phyloP scores from a whole-genome alignment of 1,140 invertebrate genomes.

The Drosophila takahashii region DNA sequence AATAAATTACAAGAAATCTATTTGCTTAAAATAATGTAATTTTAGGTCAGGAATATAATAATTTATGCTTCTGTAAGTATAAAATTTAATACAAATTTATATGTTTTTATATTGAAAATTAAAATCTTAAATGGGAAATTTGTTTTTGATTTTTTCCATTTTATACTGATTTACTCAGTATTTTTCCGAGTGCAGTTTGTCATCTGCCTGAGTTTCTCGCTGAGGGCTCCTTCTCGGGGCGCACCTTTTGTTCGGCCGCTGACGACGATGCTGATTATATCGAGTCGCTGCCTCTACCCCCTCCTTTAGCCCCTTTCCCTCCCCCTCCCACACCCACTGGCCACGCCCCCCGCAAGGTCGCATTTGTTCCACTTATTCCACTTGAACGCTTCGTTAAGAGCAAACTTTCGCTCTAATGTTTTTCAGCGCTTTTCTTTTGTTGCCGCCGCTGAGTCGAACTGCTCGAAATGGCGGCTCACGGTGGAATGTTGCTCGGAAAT shows the following conservation, averaged over 20 bases:
- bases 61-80: too few species aligned
- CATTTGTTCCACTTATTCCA: conserved; percentile 75
- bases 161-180: too few species aligned
- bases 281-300: conserved; percentile 7
- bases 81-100: too few species aligned
- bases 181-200: conserved; percentile 1
- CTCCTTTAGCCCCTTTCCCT: too few species aligned
- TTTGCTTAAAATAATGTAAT: too few species aligned
- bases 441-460: conserved; percentile 22
- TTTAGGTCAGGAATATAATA: too few species aligned
- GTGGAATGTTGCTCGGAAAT: neutral
- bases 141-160: too few species aligned
- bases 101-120: too few species aligned
- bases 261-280: conserved; percentile 52
- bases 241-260: conserved; percentile 42
- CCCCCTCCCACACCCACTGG: too few species aligned
- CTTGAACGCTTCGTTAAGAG: conserved; percentile 75
- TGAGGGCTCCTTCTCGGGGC: neutral
- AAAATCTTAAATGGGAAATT: too few species aligned
- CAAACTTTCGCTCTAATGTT: conserved; percentile 68
- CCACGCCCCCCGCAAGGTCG: conserved; percentile 32
- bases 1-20: too few species aligned
- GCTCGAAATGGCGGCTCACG: neutral
- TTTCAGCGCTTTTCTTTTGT: conserved; percentile 45
- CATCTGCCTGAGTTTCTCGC: neutral